These are phyloP conservation scores for Darevskia mixta DNA, from an alignment of 2,797 vertebrate species.

Conservation along the genomic window DNA sequence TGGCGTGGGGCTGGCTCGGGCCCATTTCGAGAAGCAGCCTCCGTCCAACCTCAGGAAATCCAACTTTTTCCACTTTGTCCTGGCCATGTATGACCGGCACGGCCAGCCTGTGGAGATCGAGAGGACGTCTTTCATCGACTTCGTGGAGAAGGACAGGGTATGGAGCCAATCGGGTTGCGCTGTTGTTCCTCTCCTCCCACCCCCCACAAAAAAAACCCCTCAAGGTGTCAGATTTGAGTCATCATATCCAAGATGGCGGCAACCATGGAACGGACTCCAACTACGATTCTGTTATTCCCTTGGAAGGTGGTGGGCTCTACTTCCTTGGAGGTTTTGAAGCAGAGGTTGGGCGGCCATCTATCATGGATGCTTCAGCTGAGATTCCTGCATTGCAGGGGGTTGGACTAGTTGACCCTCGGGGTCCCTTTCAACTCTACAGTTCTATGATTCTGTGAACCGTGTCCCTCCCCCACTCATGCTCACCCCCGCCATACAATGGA, in stretches of 20 bases:
- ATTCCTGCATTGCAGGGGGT: no score
- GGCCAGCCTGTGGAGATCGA: constrained; percentile 96
- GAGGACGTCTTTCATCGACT: constrained; percentile 94
- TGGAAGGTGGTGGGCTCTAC: no score
- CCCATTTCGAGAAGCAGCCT: constrained; percentile 96
- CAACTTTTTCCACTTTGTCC: constrained; percentile 40
- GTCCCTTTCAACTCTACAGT: no score
- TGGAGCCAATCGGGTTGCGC: neutral
- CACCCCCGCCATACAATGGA: no score
- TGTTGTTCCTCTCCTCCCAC: neutral
- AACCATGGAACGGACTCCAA: no score
- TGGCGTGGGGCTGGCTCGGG: constrained; percentile 90
- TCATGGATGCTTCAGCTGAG: no score
- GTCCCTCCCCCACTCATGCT: no score
- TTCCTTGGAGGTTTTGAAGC: no score
- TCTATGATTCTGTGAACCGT: no score
- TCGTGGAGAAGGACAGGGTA: constrained; percentile 95
- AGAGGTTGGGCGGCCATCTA: no score
- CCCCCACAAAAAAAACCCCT: neutral
- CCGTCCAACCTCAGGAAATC: constrained; percentile 84
- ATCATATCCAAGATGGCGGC: neutral
- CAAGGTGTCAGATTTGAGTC: neutral
- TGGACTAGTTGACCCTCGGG: no score
- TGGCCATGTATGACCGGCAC: constrained; percentile 93
- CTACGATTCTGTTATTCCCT: no score